Percentiles rank a stretch among this genome's conserved stretches.
Conservation (phyloP, 2,888 invertebrate species). For the Keiferia lycopersicella region DNA sequence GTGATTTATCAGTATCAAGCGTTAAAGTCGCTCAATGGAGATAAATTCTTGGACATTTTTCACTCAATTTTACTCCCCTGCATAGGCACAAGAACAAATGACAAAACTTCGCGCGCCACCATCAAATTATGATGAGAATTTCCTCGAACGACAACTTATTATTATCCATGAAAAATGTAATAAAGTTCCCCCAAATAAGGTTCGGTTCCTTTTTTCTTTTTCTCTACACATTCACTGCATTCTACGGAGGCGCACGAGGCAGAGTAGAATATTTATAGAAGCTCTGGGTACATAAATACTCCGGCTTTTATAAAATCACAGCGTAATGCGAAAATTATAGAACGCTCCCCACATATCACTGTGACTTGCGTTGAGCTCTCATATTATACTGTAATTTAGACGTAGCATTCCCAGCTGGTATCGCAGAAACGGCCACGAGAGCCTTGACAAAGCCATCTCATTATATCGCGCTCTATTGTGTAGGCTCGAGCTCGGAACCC, state of each 20-base stretch:
- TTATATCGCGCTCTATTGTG: slow-evolving; percentile 24
- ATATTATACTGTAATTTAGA: slow-evolving; percentile 27
- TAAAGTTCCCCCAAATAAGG: slow-evolving; percentile 35
- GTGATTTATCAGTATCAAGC: slow-evolving; percentile 60
- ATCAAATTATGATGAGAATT: slow-evolving; percentile 53
- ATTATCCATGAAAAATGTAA: slow-evolving; percentile 46
- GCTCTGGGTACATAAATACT: background rate
- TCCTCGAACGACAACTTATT: slow-evolving; percentile 44
- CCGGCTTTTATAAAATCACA: slow-evolving; percentile 14
- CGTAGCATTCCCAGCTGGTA: slow-evolving; percentile 22
- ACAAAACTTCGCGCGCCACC: slow-evolving; percentile 36
- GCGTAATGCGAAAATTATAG: slow-evolving; percentile 19
- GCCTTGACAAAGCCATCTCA: slow-evolving; percentile 25
- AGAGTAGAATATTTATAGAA: background rate
- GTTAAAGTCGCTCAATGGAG: slow-evolving; percentile 56
- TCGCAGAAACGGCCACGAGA: slow-evolving; percentile 19
- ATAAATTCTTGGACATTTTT: slow-evolving; percentile 58
- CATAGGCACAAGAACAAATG: slow-evolving; percentile 44
- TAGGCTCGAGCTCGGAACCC: background rate
- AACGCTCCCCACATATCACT: slow-evolving; percentile 11
- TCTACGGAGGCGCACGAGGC: slow-evolving; percentile 8
- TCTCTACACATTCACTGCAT: slow-evolving; percentile 5
- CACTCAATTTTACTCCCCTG: slow-evolving; percentile 48
- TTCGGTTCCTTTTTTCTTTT: slow-evolving; percentile 14
- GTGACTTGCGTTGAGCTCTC: slow-evolving; percentile 19